phyloP scores from a whole-genome alignment of 2,888 invertebrate genomes.

The Cataglyphis cursor region DNA sequence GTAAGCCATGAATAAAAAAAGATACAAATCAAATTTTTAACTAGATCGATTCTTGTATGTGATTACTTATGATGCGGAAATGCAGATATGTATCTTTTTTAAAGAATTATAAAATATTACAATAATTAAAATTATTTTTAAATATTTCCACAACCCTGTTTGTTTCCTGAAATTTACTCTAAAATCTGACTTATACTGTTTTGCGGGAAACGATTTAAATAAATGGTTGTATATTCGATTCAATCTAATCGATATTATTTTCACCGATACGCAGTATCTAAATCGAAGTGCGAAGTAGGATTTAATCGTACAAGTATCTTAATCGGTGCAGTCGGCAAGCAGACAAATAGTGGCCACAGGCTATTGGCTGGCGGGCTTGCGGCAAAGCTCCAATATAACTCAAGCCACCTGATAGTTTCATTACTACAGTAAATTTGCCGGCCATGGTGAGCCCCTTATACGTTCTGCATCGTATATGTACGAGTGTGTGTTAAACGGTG shows the following conservation, averaged over 20 bases:
- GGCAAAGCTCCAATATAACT: constrained; percentile 80
- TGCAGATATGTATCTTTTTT: not conserved
- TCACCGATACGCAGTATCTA: constrained; percentile 7
- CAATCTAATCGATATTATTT: constrained; percentile 47
- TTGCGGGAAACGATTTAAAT: not conserved
- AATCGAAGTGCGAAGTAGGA: constrained; percentile 58
- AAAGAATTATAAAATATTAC: not conserved
- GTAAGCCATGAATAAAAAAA: not conserved
- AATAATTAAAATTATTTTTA: not conserved
- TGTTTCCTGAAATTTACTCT: not conserved
- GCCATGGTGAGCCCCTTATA: constrained; percentile 73
- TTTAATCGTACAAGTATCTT: constrained; percentile 80
- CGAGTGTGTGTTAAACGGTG: constrained; percentile 54
- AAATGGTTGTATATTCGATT: not conserved
- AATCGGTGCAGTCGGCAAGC: constrained; percentile 79
- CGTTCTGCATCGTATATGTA: constrained; percentile 63
- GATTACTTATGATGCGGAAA: not conserved
- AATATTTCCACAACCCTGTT: not conserved
- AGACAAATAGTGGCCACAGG: constrained; percentile 82
- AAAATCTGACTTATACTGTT: not conserved
- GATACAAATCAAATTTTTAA: not conserved
- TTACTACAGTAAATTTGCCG: constrained; percentile 79
- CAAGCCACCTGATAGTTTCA: constrained; percentile 82
- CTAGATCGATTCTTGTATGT: not conserved
- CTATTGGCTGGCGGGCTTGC: constrained; percentile 78